Evolutionary conservation across 2,797 vertebrate genomes (phyloP), one percentile per base, ranked within the genome.

Genomic region (Kryptolebias ocellatus): DNA sequence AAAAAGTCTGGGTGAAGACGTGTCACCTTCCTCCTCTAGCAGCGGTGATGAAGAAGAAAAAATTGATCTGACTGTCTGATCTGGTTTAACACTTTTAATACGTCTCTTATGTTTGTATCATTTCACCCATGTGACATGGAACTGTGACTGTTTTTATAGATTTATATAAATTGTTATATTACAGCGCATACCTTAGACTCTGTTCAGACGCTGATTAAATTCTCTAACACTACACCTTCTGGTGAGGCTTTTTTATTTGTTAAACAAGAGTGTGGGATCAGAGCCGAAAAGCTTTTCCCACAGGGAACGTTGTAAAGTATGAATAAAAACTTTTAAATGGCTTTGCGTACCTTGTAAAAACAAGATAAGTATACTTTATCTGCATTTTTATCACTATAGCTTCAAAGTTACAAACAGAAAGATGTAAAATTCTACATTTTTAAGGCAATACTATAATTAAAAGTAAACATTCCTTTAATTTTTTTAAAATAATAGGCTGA

Each of bases 1-100:
- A 53, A 90, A 83, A 82, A 90, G 73, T 81, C 81, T 94, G 80
- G 90, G 92, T 0, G 79, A 89, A 60, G 84, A 88, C 0, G 67
- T 84, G 71, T 75, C 63, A 8, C 67, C 63, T 0, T 86, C 87
- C 8, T 92, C 92, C 14, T 84, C 87, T 50, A 90, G 90, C 67
- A 91, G 90, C 57, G 81, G 88, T 4, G 92, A 93, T 0, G 89
- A 91, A 17, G 89, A 80, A 2, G 86, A 83, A 15, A 80, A 86
- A 0, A 16, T 74, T 0, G 49, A 60, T 39, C 60, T 28, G 2
- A 84, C 62, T 6, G 80, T 66, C 70, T 87, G 76, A 90, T 67
- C 67, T 5, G 1, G 15, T 68, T 45, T 11, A 11, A 31, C 15
- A 5, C 5, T 15, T 28, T 66, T 17, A 17, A 4, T 0, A 2